A percentile compares a stretch with the other conserved stretches of the same genome.
phyloP scores from a whole-genome alignment of 2,888 invertebrate species.

The Cryptocheilus praepositus region DNA sequence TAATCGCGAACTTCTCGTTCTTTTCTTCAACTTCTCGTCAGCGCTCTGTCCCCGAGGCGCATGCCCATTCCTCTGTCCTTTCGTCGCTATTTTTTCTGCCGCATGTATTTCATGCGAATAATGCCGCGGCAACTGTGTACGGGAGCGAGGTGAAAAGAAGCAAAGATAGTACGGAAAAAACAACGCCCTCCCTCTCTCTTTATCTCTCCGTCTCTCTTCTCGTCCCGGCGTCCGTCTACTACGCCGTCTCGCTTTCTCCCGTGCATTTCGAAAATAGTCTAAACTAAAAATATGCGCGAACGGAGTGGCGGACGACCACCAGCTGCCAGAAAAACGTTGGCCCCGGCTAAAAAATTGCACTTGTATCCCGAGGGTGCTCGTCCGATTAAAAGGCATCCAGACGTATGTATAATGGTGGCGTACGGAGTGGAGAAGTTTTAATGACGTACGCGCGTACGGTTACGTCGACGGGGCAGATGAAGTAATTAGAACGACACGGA shows the following conservation, averaged over 20 bases:
- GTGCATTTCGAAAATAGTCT: slow-evolving; percentile 49
- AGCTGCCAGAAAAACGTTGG: slow-evolving; percentile 9
- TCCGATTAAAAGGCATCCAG: slow-evolving; percentile 1
- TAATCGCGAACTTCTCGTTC: too few species aligned
- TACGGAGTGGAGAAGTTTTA: slow-evolving; percentile 29
- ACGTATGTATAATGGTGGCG: not conserved
- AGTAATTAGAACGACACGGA: not conserved
- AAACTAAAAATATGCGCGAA: slow-evolving; percentile 42
- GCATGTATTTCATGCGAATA: slow-evolving; percentile 5
- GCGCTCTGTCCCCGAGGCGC: too few species aligned
- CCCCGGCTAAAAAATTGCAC: slow-evolving; percentile 30
- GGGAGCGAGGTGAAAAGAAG: slow-evolving; percentile 18
- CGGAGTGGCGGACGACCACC: slow-evolving; percentile 10
- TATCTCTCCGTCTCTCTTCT: not conserved
- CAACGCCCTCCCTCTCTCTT: not conserved
- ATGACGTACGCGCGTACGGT: slow-evolving; percentile 24
- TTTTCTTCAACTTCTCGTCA: too few species aligned
- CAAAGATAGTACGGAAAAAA: slow-evolving; percentile 12
- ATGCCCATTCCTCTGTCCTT: not conserved
- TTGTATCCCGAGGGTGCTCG: slow-evolving; percentile 20
- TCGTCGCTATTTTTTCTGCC: not conserved
- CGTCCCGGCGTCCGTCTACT: not conserved
- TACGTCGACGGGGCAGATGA: slow-evolving; percentile 7
- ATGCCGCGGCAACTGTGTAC: slow-evolving; percentile 7
- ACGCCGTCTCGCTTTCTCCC: slow-evolving; percentile 6